These are phyloP conservation scores for Pectinophora gossypiella DNA, from an alignment of 1,140 invertebrate species.

Conservation along the genomic window DNA sequence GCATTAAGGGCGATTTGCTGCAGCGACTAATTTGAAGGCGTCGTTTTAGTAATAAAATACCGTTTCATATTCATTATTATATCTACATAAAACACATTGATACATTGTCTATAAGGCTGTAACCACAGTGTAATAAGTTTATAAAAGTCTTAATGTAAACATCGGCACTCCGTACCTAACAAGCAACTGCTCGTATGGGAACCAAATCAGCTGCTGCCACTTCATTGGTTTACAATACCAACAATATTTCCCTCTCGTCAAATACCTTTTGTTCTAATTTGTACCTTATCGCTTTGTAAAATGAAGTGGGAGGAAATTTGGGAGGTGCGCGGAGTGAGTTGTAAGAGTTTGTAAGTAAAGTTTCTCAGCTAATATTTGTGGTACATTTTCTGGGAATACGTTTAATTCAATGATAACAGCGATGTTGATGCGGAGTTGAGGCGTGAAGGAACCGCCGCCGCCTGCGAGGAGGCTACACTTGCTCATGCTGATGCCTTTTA, in stretches of 20 bases:
- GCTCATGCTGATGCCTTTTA: not conserved
- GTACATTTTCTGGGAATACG: slow-evolving; percentile 29
- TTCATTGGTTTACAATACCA: no score
- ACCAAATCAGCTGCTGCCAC: slow-evolving; percentile 23
- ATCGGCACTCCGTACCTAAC: no score
- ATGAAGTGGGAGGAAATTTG: not conserved
- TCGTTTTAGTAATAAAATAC: no score
- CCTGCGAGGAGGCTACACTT: not conserved
- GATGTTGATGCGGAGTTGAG: slow-evolving; percentile 28
- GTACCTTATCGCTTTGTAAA: slow-evolving; percentile 7
- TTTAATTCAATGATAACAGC: slow-evolving; percentile 37
- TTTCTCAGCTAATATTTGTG: slow-evolving; percentile 35
- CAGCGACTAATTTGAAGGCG: no score
- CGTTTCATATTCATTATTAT: no score
- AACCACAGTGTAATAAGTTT: no score
- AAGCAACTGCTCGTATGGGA: slow-evolving; percentile 26
- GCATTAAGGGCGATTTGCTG: no score
- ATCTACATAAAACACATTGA: no score
- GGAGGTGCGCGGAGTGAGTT: not conserved
- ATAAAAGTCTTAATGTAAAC: no score
- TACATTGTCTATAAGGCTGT: no score
- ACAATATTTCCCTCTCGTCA: no score
- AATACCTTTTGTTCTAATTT: slow-evolving; percentile 12
- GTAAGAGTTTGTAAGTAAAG: slow-evolving; percentile 19
- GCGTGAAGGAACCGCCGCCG: not conserved